phyloP scores from a whole-genome alignment of 2,888 invertebrate genomes.

The Escarpia spicata region DNA sequence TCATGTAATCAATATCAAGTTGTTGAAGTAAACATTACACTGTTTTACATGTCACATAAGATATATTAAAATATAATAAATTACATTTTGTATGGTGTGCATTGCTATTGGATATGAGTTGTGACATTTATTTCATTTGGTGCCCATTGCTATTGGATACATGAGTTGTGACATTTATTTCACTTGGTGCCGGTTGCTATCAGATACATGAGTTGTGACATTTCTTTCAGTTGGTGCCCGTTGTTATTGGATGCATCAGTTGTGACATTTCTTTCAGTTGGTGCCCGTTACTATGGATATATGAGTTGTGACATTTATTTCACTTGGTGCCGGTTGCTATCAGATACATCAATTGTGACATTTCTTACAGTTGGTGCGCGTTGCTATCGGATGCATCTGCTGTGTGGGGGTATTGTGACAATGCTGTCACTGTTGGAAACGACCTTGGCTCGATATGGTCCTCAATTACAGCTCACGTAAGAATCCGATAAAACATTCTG shows the following conservation, averaged over 20 bases:
- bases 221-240: constrained; percentile 55
- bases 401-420: constrained; percentile 58
- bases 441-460: constrained; percentile 35
- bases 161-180: no score
- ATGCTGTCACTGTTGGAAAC: constrained; percentile 40
- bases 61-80: no score
- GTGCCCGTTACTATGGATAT: no score
- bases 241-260: constrained; percentile 56
- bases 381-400: constrained; percentile 56
- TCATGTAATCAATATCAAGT: no score
- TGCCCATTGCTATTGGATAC: no score
- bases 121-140: constrained; percentile 35
- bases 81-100: no score
- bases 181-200: neutral
- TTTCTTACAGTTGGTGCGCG: constrained; percentile 55
- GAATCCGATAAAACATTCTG: neutral
- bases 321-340: neutral
- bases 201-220: constrained; percentile 20
- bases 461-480: constrained; percentile 38
- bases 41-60: no score
- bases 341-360: constrained; percentile 20
- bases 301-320: no score
- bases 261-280: constrained; percentile 42
- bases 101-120: constrained; percentile 56
- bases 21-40: no score